Percentiles rank a stretch among this genome's conserved stretches.
Conservation (phyloP, 1,140 invertebrate genomes). For the Planococcus citri region DNA sequence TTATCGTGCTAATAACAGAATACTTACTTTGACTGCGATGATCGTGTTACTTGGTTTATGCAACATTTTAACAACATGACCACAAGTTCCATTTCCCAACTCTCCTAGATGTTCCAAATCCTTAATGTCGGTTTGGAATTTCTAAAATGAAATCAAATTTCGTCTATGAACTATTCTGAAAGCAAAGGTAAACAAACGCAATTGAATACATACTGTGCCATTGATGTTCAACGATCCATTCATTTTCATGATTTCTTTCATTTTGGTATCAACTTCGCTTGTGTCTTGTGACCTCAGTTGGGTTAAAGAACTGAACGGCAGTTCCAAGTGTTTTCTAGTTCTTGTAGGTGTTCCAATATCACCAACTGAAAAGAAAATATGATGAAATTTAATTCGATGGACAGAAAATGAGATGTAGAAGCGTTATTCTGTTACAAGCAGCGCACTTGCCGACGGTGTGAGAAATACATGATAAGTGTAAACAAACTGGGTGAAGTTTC, state of each 20-base stretch:
- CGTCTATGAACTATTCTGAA: background rate
- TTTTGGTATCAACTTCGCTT: conserved; percentile 52
- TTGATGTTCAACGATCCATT: conserved; percentile 75
- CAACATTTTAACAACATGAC: conserved; percentile 93
- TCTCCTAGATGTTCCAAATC: conserved; percentile 81
- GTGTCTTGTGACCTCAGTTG: conserved; percentile 26
- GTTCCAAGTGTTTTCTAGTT: conserved; percentile 35
- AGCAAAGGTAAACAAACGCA: background rate
- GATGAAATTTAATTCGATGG: background rate
- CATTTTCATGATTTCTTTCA: conserved; percentile 65
- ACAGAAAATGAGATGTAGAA: background rate
- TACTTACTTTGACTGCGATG: conserved; percentile 82
- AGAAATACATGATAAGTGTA: no score
- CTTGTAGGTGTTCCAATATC: conserved; percentile 38
- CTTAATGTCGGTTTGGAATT: conserved; percentile 70
- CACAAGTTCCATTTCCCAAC: conserved; percentile 89
- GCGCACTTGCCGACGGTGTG: no score
- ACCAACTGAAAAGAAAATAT: conserved; percentile 32
- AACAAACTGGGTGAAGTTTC: no score
- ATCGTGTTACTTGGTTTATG: conserved; percentile 71
- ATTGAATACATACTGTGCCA: conserved; percentile 38
- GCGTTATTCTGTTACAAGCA: background rate
- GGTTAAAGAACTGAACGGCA: conserved; percentile 35
- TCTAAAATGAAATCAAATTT: conserved; percentile 33
- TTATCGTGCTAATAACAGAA: no score